Percentiles rank a stretch among this genome's conserved stretches.
phyloP scores from a whole-genome alignment of 2,113 vertebrate species.

The Benitochromis conjunctus region DNA sequence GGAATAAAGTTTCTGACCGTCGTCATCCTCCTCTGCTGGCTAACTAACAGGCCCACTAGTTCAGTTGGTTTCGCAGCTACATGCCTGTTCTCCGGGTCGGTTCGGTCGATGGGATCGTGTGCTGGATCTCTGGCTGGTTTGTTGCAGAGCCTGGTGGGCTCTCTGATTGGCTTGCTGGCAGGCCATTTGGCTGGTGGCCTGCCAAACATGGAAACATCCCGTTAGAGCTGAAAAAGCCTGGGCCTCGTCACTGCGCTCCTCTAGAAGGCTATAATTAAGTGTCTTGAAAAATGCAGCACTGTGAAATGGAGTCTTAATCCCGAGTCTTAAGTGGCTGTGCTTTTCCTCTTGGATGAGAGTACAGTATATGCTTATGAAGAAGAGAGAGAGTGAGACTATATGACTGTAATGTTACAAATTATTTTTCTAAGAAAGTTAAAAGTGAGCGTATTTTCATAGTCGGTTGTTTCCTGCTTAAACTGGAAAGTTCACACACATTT shows the following conservation, averaged over 20 bases:
- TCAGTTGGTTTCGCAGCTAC: not conserved
- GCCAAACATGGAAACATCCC: slow-evolving; percentile 80
- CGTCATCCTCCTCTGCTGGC: slow-evolving; percentile 24
- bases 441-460: not conserved
- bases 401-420: not conserved
- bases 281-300: slow-evolving; percentile 79
- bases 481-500: not conserved
- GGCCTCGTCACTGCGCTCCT: slow-evolving; percentile 68
- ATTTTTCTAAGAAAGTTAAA: slow-evolving; percentile 2
- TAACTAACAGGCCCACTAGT: not conserved
- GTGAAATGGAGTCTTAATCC: slow-evolving; percentile 76
- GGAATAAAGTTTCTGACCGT: slow-evolving; percentile 52
- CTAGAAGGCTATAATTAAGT: slow-evolving; percentile 80
- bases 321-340: slow-evolving; percentile 67
- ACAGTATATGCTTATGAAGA: slow-evolving; percentile 27
- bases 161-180: slow-evolving; percentile 57
- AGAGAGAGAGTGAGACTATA: not conserved
- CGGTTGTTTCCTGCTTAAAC: not conserved
- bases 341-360: slow-evolving; percentile 71
- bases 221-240: slow-evolving; percentile 71
- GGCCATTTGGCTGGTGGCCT: slow-evolving; percentile 24
- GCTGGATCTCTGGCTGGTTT: slow-evolving; percentile 12
- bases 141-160: slow-evolving; percentile 31
- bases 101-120: slow-evolving; percentile 6
- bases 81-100: not conserved